Percentiles rank a stretch among this genome's conserved stretches.
phyloP scores from a whole-genome alignment of 37 sponge, comb jelly and placozoan genomes.

The Lycopodina hypogea region DNA sequence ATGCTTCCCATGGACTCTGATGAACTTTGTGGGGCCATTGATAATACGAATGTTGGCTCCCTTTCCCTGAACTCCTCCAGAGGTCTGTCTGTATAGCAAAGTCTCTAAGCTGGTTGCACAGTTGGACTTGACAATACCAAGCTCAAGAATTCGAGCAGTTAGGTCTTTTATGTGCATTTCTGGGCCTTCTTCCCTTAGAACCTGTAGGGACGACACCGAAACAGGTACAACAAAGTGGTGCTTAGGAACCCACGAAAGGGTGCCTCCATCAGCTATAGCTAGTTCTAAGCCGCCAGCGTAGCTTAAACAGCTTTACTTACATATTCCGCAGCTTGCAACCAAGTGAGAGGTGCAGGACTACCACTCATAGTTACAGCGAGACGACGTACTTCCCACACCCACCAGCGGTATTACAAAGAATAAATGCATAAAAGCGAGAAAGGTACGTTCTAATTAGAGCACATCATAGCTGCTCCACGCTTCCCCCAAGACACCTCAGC shows the following conservation, averaged over 20 bases:
- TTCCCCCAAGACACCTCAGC: no score
- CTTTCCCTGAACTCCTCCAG: constrained; percentile 6
- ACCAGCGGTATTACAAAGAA: no score
- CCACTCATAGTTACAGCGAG: background rate
- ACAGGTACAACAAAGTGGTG: no score
- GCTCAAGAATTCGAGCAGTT: constrained; percentile 45
- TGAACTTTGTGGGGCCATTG: constrained; percentile 43
- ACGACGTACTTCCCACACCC: background rate
- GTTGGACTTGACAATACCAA: constrained; percentile 59
- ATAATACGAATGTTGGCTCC: background rate
- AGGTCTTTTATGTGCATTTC: constrained; percentile 66
- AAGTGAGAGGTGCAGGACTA: constrained; percentile 39
- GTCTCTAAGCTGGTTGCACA: constrained; percentile 71
- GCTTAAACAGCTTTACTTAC: background rate
- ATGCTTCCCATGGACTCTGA: constrained; percentile 52
- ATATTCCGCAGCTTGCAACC: constrained; percentile 63
- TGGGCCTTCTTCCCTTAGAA: constrained; percentile 57
- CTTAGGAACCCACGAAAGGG: no score
- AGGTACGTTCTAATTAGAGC: background rate
- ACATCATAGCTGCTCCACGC: constrained; percentile 3
- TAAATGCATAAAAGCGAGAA: background rate
- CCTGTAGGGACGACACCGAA: constrained; percentile 3
- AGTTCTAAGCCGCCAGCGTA: no score
- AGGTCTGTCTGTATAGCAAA: constrained; percentile 60
- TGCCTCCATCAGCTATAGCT: no score